A percentile compares a stretch with the other conserved stretches of the same genome.
Evolutionary conservation across 1,140 invertebrate species (phyloP).

Genomic region (Drosophila kurseongensis): DNA sequence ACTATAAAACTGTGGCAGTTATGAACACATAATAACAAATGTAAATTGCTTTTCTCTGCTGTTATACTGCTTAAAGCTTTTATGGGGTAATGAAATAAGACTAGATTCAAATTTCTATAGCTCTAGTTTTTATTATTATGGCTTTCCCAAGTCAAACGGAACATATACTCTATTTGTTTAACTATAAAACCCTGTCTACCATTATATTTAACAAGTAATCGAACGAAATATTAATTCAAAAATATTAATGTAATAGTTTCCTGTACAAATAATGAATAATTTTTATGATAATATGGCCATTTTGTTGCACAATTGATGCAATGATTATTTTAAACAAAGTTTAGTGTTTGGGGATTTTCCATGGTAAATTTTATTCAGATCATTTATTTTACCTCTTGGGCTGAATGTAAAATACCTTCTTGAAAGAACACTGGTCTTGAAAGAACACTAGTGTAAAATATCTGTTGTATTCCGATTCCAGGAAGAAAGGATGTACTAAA

Average conservation of each 20-base stretch:
- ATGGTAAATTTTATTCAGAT: not conserved
- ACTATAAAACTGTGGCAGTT: constrained; percentile 36
- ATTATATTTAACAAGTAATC: not conserved
- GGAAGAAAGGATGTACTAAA: no score
- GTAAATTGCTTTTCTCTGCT: constrained; percentile 18
- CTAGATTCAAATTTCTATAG: not conserved
- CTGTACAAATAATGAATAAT: not conserved
- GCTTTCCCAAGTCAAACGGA: not conserved
- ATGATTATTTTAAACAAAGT: not conserved
- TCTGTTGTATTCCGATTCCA: no score
- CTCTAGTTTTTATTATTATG: not conserved
- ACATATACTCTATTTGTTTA: not conserved
- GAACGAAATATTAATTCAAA: not conserved
- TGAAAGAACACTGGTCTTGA: no score
- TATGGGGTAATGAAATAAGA: constrained; percentile 7
- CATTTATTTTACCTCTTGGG: not conserved
- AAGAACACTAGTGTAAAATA: no score
- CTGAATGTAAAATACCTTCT: no score
- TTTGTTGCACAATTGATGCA: not conserved
- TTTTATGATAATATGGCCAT: no score
- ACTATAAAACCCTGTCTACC: not conserved
- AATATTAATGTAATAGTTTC: not conserved
- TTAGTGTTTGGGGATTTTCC: not conserved
- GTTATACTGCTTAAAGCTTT: constrained; percentile 7
- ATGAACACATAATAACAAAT: constrained; percentile 19